Evolutionary conservation across 2,797 vertebrate genomes (phyloP), one percentile per base, ranked within the genome.

Genomic region (Hypotaenidia okinawae): DNA sequence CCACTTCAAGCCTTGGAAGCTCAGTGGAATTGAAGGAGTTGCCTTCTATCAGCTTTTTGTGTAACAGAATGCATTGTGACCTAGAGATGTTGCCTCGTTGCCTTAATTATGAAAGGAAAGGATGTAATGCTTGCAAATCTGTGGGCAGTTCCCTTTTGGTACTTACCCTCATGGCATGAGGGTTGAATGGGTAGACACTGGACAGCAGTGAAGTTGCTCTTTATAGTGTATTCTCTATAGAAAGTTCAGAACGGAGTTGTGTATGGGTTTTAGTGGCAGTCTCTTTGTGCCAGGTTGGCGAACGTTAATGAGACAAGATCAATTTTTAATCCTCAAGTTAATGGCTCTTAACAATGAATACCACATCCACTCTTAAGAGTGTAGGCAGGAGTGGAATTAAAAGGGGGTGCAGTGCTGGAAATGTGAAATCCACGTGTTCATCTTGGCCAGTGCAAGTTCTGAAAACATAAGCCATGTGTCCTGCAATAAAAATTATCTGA

Each of bases 401-500:
- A 78, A 75, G 69, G 35, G 59, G 74, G 23, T 58, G 10, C 39
- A 51, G 43, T 23, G 28, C 68, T 77, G n/a, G 68, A 81, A 88
- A 72, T 30, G 14, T 64, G 37, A 78, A 59, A 49, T 45, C 18
- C 16, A 4, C 5, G 39, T 37, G 19, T 84, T 94, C 23, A 7
- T 78, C 69, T 81, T 72, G 4, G 28, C 45, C 37, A 87, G 70
- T 1, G 3, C 28, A 88, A 45, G 9, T 37, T 93, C 41, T 87
- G 83, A 61, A 76, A 86, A 41, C 54, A 18, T 39, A 49, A 81
- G 54, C n/a, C 14, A 13, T 0, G 0, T 0, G 0, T 64, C 25
- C 28, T 25, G 27, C 28, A 75, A 67, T 80, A 45, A 55, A 55
- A 35, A 35, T 70, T 59, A 52, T 13, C 57, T 39, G 57, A 67